These are phyloP conservation scores for Meiosimyza platycephala DNA, from an alignment of 2,888 invertebrate genomes.

Conservation along the genomic window DNA sequence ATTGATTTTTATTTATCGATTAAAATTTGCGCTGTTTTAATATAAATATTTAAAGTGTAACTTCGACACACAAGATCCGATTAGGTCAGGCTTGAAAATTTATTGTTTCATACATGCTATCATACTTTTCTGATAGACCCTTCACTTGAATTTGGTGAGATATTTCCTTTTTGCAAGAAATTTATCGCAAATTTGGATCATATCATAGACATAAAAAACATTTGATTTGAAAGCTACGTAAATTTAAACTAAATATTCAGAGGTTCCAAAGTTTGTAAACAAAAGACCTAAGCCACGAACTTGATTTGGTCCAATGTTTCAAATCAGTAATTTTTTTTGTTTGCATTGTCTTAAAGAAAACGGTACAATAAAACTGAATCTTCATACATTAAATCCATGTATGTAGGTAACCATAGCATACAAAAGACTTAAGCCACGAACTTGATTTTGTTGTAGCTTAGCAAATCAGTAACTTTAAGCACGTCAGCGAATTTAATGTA, in stretches of 20 bases:
- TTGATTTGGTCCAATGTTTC: neutral
- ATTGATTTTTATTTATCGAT: constrained; percentile 63
- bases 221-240: too few relatives aligned
- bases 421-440: constrained; percentile 3
- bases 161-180: too few relatives aligned
- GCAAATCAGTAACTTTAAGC: neutral
- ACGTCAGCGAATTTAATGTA: neutral
- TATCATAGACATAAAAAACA: too few relatives aligned
- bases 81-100: too few relatives aligned
- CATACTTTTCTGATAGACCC: too few relatives aligned
- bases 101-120: too few relatives aligned
- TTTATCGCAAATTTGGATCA: too few relatives aligned
- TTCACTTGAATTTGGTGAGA: too few relatives aligned
- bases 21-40: constrained; percentile 38
- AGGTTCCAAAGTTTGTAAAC: neutral
- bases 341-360: too few relatives aligned
- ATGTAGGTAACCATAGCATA: neutral
- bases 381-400: too few relatives aligned
- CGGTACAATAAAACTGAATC: too few relatives aligned
- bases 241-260: too few relatives aligned
- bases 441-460: neutral
- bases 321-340: neutral
- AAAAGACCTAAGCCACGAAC: neutral
- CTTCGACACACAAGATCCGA: constrained; percentile 5
- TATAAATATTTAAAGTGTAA: constrained; percentile 40